phyloP scores from a whole-genome alignment of 2,113 vertebrate species.

The Euleptes europaea region DNA sequence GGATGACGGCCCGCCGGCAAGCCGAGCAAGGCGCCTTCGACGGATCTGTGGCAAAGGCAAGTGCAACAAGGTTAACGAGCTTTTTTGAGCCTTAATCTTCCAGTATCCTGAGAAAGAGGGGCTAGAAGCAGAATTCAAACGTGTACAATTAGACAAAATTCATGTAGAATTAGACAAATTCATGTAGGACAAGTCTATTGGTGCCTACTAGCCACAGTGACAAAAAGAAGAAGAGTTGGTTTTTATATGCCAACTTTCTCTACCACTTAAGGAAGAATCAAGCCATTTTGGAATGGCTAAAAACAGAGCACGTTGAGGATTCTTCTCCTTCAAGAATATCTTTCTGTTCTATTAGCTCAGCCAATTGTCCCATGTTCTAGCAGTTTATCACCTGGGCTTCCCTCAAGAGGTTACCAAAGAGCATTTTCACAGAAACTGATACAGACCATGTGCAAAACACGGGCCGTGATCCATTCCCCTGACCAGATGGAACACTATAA shows the following conservation, averaged over 20 bases:
- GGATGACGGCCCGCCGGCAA: conserved; percentile 92
- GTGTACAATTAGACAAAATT: neutral
- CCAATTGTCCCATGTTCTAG: fast-evolving
- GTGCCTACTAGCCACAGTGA: too few species aligned
- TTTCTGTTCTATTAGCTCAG: neutral
- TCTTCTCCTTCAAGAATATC: neutral
- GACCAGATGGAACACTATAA: neutral
- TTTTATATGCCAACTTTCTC: too few species aligned
- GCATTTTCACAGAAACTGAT: neutral
- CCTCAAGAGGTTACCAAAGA: neutral
- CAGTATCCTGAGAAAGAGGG: neutral
- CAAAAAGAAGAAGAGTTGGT: too few species aligned
- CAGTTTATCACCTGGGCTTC: neutral
- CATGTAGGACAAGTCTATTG: too few species aligned
- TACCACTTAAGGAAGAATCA: too few species aligned
- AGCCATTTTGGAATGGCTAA: neutral
- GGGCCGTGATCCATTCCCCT: neutral
- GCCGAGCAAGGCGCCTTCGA: conserved; percentile 90
- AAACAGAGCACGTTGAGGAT: neutral
- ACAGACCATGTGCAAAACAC: neutral
- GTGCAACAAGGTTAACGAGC: neutral
- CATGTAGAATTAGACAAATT: too few species aligned
- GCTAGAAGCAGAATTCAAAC: neutral
- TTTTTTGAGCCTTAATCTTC: neutral
- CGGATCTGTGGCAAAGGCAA: conserved; percentile 80